Conservation (phyloP, 2,888 invertebrate species). For the Rhingia rostrata region DNA sequence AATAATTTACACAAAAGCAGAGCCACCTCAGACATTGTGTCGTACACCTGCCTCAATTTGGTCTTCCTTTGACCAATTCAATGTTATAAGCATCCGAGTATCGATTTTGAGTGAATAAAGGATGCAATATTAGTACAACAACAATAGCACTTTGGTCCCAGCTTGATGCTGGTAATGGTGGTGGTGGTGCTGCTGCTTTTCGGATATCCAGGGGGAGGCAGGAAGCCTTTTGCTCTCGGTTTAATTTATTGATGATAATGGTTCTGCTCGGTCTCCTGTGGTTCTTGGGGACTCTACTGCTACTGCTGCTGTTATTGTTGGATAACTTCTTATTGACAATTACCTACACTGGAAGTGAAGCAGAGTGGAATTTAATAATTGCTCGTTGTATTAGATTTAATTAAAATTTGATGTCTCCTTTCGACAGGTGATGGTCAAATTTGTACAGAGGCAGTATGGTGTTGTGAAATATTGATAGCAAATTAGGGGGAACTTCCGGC, state of each 20-base stretch:
- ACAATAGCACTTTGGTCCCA: slow-evolving; percentile 8
- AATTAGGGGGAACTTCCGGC: too few relatives aligned
- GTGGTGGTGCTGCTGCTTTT: too few relatives aligned
- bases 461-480: too few relatives aligned
- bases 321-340: slow-evolving; percentile 2
- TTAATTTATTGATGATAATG: slow-evolving; percentile 30
- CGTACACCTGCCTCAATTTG: not conserved
- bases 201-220: not conserved
- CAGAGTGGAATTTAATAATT: slow-evolving; percentile 10
- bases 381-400: slow-evolving; percentile 2
- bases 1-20: slow-evolving; percentile 52
- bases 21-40: not conserved
- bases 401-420: not conserved
- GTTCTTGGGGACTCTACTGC: not conserved
- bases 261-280: not conserved
- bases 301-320: not conserved
- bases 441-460: too few relatives aligned
- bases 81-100: slow-evolving; percentile 27
- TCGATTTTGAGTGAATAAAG: slow-evolving; percentile 56
- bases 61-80: slow-evolving; percentile 7
- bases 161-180: not conserved
- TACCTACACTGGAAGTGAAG: not conserved
- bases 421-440: not conserved
- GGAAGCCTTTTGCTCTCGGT: not conserved
- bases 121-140: slow-evolving; percentile 36